Evolutionary conservation across 2,797 vertebrate species (phyloP).

Genomic region (Yasuhikotakia modesta): DNA sequence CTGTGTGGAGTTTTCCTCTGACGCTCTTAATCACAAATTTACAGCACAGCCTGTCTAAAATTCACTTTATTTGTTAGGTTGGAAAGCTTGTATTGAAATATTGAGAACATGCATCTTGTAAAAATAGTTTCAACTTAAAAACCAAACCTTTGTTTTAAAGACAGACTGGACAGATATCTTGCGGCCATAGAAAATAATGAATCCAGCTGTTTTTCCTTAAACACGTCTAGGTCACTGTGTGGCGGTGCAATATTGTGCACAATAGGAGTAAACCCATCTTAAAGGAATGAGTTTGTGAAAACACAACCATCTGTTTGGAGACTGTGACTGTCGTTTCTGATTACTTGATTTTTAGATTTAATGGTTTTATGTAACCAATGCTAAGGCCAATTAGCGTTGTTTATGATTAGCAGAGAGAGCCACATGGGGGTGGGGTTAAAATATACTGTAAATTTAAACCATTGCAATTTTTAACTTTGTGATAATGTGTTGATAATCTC

Average conservation of each 20-base stretch:
- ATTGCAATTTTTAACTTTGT: background rate
- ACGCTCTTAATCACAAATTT: background rate
- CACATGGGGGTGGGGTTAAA: background rate
- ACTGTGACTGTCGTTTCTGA: constrained; percentile 16
- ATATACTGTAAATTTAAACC: too few relatives aligned
- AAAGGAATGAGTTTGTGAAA: constrained; percentile 26
- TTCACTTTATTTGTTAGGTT: background rate
- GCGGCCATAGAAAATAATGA: background rate
- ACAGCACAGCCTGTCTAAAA: background rate
- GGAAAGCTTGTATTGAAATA: constrained; percentile 2
- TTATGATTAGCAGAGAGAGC: background rate
- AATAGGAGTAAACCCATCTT: constrained; percentile 14
- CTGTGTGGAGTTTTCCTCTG: background rate
- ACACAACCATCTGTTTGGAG: constrained; percentile 36
- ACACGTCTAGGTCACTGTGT: constrained; percentile 23
- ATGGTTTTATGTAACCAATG: constrained; percentile 35
- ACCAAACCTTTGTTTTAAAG: background rate
- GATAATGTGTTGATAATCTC: too few relatives aligned
- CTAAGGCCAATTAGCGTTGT: constrained; percentile 5
- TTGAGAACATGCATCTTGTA: background rate
- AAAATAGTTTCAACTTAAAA: background rate
- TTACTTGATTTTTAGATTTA: constrained; percentile 24
- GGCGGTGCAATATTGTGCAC: constrained; percentile 14
- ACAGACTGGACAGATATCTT: background rate
- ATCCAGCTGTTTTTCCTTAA: constrained; percentile 35